Conservation (phyloP, 2,888 invertebrate species). For the Tetheella fluctuosa region DNA sequence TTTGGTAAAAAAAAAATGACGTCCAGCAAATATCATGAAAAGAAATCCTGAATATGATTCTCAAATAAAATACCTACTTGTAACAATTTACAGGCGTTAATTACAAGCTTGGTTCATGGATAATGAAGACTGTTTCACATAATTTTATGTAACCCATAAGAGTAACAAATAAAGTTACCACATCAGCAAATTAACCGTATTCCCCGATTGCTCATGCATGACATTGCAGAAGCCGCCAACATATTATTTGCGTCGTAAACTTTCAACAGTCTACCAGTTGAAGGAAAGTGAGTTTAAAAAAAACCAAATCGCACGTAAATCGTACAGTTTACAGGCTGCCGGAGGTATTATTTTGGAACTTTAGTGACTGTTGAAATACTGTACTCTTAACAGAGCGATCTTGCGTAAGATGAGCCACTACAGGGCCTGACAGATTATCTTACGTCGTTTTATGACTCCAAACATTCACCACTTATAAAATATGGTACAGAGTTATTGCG, state of each 20-base stretch:
- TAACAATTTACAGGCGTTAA: too few species aligned
- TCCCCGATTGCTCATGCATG: conserved; percentile 23
- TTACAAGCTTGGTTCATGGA: too few species aligned
- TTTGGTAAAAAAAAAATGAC: too few species aligned
- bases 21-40: too few species aligned
- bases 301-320: conserved; percentile 63
- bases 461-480: conserved; percentile 37
- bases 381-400: conserved; percentile 44
- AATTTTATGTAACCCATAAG: neutral
- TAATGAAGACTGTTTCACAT: neutral
- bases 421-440: conserved; percentile 55
- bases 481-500: conserved; percentile 23
- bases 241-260: conserved; percentile 62
- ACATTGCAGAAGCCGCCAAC: conserved; percentile 57
- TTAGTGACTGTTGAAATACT: conserved; percentile 72
- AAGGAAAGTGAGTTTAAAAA: conserved; percentile 63
- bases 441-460: conserved; percentile 34
- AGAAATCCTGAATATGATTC: too few species aligned
- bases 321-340: conserved; percentile 64
- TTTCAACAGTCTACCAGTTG: conserved; percentile 48
- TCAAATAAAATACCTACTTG: too few species aligned
- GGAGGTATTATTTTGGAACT: conserved; percentile 68
- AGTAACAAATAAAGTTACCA: conserved; percentile 5
- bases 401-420: conserved; percentile 60
- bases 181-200: conserved; percentile 6